Conservation (phyloP, 2,113 vertebrate species). For the Alligator sinensis region DNA sequence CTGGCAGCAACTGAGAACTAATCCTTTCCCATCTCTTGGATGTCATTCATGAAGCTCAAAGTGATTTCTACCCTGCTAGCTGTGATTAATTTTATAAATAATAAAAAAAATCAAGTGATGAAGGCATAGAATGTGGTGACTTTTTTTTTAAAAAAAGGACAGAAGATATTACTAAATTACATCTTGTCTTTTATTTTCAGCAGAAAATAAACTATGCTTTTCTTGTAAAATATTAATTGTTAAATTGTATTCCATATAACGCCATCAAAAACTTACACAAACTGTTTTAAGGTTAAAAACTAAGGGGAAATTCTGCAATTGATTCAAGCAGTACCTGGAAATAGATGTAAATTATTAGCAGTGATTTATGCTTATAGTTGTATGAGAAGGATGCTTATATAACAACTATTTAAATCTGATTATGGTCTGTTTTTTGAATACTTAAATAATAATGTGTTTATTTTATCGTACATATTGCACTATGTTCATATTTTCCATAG, state of each 20-base stretch:
- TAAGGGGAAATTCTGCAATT: background rate
- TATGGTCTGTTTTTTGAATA: conserved; percentile 8
- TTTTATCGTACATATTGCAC: conserved; percentile 58
- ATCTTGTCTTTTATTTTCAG: conserved; percentile 40
- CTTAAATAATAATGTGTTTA: conserved; percentile 12
- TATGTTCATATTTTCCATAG: conserved; percentile 12
- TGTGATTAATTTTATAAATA: conserved; percentile 95
- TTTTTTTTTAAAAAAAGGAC: background rate
- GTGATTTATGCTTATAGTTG: conserved; percentile 35
- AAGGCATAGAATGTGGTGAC: conserved; percentile 66
- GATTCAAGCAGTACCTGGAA: conserved; percentile 11
- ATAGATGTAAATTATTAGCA: conserved; percentile 26
- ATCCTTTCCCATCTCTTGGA: conserved; percentile 98
- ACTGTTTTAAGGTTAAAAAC: conserved; percentile 13
- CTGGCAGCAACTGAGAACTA: conserved; percentile 94
- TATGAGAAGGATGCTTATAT: conserved; percentile 26
- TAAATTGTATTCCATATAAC: background rate
- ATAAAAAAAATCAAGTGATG: conserved; percentile 77
- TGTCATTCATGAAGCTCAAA: conserved; percentile 95
- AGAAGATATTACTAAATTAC: conserved; percentile 44
- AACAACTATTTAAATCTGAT: conserved; percentile 39
- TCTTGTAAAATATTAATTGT: conserved; percentile 20
- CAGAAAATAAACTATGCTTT: background rate
- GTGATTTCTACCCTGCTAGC: conserved; percentile 91
- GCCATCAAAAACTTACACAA: too few relatives aligned